These are phyloP conservation scores for Micromesistius poutassou DNA, from an alignment of 2,797 vertebrate genomes.

Conservation along the genomic window DNA sequence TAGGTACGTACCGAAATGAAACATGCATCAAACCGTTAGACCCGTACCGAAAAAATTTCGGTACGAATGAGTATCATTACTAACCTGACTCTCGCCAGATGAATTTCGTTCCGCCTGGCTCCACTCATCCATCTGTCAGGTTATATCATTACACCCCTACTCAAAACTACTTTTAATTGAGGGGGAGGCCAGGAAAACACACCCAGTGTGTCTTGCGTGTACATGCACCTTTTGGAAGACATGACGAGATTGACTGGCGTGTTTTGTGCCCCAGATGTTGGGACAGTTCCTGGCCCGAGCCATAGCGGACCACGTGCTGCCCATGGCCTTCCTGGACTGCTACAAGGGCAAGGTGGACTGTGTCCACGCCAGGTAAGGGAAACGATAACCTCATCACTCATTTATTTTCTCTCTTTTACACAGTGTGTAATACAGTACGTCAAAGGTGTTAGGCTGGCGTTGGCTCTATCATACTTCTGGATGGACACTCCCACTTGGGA, in stretches of 20 bases:
- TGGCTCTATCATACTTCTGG: background rate
- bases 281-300: conserved; percentile 89
- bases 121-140: too few species aligned
- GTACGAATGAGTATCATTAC: too few species aligned
- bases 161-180: too few species aligned
- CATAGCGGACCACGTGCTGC: conserved; percentile 83
- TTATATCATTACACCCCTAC: too few species aligned
- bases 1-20: too few species aligned
- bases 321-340: conserved; percentile 80
- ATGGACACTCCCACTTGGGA: background rate
- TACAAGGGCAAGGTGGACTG: conserved; percentile 87
- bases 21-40: too few species aligned
- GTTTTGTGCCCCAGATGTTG: conserved; percentile 74
- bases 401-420: background rate
- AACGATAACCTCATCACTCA: background rate
- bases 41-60: too few species aligned
- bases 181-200: too few species aligned
- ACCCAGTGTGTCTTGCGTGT: too few species aligned
- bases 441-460: background rate
- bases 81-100: too few species aligned
- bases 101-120: too few species aligned
- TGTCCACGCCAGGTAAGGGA: conserved; percentile 79
- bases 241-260: background rate
- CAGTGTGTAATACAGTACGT: background rate
- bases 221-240: background rate